These are phyloP conservation scores for Eugnorisma glareosa DNA, from an alignment of 2,888 invertebrate species.

Conservation along the genomic window DNA sequence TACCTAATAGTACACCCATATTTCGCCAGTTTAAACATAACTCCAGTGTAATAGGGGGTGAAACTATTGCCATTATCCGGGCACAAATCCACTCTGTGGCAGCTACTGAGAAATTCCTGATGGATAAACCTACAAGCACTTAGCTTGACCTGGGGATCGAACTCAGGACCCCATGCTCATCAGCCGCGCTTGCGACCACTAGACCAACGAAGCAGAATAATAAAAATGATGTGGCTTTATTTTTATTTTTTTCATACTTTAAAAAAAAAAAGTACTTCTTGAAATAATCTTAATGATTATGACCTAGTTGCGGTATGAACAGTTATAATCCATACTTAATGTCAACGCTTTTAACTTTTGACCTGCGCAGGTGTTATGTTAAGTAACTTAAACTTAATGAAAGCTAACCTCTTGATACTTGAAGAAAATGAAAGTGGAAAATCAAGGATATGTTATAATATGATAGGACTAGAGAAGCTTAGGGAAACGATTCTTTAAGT, in stretches of 20 bases:
- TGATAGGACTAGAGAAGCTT: constrained; percentile 12
- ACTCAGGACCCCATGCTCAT: too few species aligned
- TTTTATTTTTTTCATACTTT: not conserved
- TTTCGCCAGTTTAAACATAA: too few species aligned
- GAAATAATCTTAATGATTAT: constrained; percentile 35
- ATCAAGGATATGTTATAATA: constrained; percentile 49
- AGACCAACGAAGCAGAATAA: not conserved
- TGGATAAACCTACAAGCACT: too few species aligned
- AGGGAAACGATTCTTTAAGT: constrained; percentile 5
- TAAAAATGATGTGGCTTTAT: not conserved
- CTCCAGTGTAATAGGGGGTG: too few species aligned
- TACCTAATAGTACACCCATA: too few species aligned
- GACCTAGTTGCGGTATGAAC: constrained; percentile 29
- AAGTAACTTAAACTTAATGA: constrained; percentile 52
- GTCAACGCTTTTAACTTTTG: constrained; percentile 43
- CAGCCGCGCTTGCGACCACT: too few species aligned
- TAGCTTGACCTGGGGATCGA: too few species aligned
- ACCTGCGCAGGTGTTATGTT: constrained; percentile 41
- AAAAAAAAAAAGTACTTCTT: constrained; percentile 14
- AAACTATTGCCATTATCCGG: too few species aligned
- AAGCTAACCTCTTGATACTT: constrained; percentile 55
- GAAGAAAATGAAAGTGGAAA: constrained; percentile 60
- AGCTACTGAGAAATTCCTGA: too few species aligned
- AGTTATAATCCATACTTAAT: constrained; percentile 43
- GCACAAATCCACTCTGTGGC: too few species aligned